Conservation (phyloP, 2,113 vertebrate genomes). For the Uropsilus gracilis region DNA sequence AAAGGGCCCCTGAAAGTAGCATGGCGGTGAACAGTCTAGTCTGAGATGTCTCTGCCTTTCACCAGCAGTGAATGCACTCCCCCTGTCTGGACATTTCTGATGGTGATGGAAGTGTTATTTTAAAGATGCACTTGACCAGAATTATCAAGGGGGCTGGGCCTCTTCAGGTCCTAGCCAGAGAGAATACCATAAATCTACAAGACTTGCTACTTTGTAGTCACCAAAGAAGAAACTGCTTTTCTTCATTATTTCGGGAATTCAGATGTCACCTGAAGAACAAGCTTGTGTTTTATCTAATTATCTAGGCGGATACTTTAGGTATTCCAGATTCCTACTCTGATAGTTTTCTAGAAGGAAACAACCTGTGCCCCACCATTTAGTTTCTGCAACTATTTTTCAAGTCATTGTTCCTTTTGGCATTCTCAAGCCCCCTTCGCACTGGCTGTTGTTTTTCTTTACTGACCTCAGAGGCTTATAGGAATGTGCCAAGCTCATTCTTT, state of each 20-base stretch:
- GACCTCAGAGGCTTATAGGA: slow-evolving; percentile 49
- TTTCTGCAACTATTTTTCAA: neutral
- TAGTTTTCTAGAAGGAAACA: slow-evolving; percentile 23
- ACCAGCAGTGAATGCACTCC: slow-evolving; percentile 15
- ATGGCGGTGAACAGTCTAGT: neutral
- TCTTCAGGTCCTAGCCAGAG: neutral
- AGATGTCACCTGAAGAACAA: fast-evolving
- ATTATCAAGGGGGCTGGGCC: neutral
- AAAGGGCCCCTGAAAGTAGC: neutral
- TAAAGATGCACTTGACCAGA: slow-evolving; percentile 54
- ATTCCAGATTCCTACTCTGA: slow-evolving; percentile 10
- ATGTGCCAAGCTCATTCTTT: slow-evolving; percentile 32
- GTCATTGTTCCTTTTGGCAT: neutral
- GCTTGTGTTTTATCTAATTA: slow-evolving; percentile 55
- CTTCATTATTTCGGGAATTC: neutral
- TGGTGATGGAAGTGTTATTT: neutral
- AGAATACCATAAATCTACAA: slow-evolving; percentile 12
- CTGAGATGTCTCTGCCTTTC: slow-evolving; percentile 45
- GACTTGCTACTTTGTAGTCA: neutral
- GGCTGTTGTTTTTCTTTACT: slow-evolving; percentile 70
- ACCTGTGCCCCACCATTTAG: neutral
- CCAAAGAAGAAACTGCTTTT: neutral
- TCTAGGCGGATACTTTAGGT: neutral
- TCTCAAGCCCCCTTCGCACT: neutral
- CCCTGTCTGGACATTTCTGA: slow-evolving; percentile 21